Evolutionary conservation across 2,797 vertebrate species (phyloP), one percentile per base, ranked within the genome.

Genomic region (Picus viridis): DNA sequence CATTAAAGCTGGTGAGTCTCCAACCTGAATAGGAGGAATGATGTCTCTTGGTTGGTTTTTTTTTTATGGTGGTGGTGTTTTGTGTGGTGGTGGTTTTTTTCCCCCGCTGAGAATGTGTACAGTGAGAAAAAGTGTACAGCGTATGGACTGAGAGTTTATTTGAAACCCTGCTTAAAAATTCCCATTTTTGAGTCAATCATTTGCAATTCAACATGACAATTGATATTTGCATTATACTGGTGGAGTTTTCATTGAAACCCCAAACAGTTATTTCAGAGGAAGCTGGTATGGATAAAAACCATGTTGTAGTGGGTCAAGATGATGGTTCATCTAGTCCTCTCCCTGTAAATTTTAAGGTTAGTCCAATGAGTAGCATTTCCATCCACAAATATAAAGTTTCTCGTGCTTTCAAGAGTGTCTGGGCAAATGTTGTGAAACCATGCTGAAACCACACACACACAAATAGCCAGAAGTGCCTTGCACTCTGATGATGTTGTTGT

Each of bases 1-100:
- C 89, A 88, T 95, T 93, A 89, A 47, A 89, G 54, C 80, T 91
- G 87, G 93, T 93, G 58, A 89, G 9, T 62, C 16, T 86, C 85
- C 36, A 79, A 86, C 61, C 61, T 86, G 83, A 86, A 32, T 20
- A 84, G 57, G 67, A 76, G 36, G 39, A 88, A 16, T 58, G 54
- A 70, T 65, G 49, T 51, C 29, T 79, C 36, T 67, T 34, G 73
- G 1, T 15, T 41, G 39, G 14, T 16, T 43, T 43, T 43, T 43
- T 43, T 43, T 43, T 39, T 39, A 39, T 39, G 12, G 39, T 39
- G 39, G 39, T 39, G 39, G 39, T 43, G 41, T 16, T 43, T 43
- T 43, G 41, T 43, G 14, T 43, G 14, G 41, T 43, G 6, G 14
- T 16, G 14, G 4, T 56, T 14, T 90, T 67, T 89, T 87, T 56